Conservation (phyloP, 1,140 invertebrate genomes). For the Eulimnadia texana region DNA sequence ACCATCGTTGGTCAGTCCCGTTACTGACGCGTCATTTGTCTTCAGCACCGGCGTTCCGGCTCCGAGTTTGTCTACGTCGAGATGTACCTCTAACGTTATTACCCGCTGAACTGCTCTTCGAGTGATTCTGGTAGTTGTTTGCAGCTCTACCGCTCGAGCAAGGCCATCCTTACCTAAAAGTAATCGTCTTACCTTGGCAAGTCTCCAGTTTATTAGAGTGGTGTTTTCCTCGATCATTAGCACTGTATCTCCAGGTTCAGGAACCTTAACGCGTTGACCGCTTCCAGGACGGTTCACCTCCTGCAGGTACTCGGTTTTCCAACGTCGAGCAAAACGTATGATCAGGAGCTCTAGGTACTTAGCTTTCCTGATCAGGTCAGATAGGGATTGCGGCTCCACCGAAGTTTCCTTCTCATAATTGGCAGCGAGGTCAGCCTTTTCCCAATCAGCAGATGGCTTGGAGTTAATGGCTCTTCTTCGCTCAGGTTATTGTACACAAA, state of each 20-base stretch:
- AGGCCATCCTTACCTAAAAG: conserved; percentile 22
- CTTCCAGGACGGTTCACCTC: background rate
- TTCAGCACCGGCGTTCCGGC: no score
- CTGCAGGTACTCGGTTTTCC: background rate
- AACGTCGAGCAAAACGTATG: background rate
- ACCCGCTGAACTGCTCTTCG: no score
- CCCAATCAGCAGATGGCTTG: conserved; percentile 22
- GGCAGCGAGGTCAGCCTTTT: background rate
- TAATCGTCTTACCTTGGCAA: conserved; percentile 18
- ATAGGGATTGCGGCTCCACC: background rate
- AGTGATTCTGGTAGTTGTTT: conserved; percentile 19
- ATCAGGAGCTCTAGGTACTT: background rate
- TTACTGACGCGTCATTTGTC: no score
- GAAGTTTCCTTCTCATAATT: background rate
- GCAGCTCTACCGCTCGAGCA: conserved; percentile 20
- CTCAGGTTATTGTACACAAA: conserved; percentile 24
- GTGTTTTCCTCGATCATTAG: background rate
- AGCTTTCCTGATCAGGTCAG: background rate
- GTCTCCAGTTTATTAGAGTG: conserved; percentile 20
- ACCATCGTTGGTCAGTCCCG: no score
- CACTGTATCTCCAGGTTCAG: background rate
- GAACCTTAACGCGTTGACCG: background rate
- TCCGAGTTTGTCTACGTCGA: no score
- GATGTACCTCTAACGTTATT: no score
- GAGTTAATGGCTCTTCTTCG: conserved; percentile 22